phyloP scores from a whole-genome alignment of 2,113 vertebrate species.

The Rhinogobius similis region DNA sequence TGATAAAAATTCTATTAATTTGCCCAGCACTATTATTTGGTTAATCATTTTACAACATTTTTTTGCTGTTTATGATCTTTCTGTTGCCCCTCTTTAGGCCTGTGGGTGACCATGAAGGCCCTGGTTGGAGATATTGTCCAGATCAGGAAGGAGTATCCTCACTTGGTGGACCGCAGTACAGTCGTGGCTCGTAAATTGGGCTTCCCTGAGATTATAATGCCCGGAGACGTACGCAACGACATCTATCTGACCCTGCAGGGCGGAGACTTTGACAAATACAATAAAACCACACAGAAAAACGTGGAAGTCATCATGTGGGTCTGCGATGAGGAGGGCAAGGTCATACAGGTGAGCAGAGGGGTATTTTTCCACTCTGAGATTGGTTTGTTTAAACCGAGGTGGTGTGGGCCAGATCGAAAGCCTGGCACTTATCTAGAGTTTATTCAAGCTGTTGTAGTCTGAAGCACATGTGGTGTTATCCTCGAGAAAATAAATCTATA shows the following conservation, averaged over 20 bases:
- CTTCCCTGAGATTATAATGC: slow-evolving; percentile 99
- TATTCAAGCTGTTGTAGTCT: slow-evolving; percentile 30
- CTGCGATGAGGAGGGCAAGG: slow-evolving; percentile 92
- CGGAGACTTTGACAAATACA: slow-evolving; percentile 97
- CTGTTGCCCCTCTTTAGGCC: slow-evolving; percentile 72
- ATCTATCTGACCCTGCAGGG: slow-evolving; percentile 92
- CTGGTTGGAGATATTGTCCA: slow-evolving; percentile 92
- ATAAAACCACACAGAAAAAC: slow-evolving; percentile 96
- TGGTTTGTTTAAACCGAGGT: slow-evolving; percentile 16
- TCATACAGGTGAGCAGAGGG: slow-evolving; percentile 80
- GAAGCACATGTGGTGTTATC: slow-evolving; percentile 30
- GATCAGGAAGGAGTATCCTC: slow-evolving; percentile 94
- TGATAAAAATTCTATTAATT: no score
- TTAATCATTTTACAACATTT: no score
- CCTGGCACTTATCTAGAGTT: slow-evolving; percentile 24
- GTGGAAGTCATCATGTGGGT: slow-evolving; percentile 98
- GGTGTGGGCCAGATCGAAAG: slow-evolving; percentile 21
- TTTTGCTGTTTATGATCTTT: neutral
- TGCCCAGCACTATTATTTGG: no score
- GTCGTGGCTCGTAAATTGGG: slow-evolving; percentile 95
- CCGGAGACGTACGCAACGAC: slow-evolving; percentile 96
- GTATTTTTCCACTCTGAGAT: neutral
- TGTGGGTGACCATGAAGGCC: slow-evolving; percentile 98
- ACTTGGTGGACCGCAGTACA: slow-evolving; percentile 95
- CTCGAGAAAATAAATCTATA: slow-evolving; percentile 25